phyloP scores from a whole-genome alignment of 1,140 invertebrate species.

The Pachyrhynchus sulphureomaculatus region DNA sequence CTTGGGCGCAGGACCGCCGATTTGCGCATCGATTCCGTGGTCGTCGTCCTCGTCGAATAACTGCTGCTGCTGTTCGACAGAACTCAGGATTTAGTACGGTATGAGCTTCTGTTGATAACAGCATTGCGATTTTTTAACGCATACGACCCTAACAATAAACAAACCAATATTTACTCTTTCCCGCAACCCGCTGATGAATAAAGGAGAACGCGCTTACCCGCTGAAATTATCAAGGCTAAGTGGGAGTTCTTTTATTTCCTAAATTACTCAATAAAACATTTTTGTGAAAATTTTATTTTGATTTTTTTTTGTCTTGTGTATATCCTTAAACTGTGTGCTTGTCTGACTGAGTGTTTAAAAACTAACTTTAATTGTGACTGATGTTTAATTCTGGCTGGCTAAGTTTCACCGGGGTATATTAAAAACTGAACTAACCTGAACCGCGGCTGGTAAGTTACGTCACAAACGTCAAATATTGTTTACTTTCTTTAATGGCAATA shows the following conservation, averaged over 20 bases:
- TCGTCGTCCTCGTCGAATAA: slow-evolving; percentile 32
- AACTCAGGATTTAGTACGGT: slow-evolving; percentile 25
- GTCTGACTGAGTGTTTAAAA: background rate
- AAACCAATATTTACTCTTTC: background rate
- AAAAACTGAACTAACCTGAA: slow-evolving; percentile 25
- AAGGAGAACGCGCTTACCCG: no score
- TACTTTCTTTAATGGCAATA: no score
- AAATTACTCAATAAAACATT: background rate
- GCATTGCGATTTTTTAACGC: slow-evolving; percentile 5
- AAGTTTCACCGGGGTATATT: background rate
- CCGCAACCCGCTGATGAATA: background rate
- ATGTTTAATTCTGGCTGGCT: background rate
- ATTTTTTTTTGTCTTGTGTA: background rate
- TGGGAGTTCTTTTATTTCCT: no score
- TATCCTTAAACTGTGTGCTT: no score
- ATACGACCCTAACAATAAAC: slow-evolving; percentile 28
- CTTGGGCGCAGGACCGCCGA: slow-evolving; percentile 41
- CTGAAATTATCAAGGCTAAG: no score
- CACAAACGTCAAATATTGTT: background rate
- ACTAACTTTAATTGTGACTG: background rate
- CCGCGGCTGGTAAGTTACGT: slow-evolving; percentile 38
- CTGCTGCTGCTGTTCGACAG: slow-evolving; percentile 19
- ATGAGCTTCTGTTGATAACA: slow-evolving; percentile 3
- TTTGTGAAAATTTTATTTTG: background rate
- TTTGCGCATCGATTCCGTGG: slow-evolving; percentile 44